Evolutionary conservation across 2,797 vertebrate species (phyloP).

Genomic region (Myotis planiceps): DNA sequence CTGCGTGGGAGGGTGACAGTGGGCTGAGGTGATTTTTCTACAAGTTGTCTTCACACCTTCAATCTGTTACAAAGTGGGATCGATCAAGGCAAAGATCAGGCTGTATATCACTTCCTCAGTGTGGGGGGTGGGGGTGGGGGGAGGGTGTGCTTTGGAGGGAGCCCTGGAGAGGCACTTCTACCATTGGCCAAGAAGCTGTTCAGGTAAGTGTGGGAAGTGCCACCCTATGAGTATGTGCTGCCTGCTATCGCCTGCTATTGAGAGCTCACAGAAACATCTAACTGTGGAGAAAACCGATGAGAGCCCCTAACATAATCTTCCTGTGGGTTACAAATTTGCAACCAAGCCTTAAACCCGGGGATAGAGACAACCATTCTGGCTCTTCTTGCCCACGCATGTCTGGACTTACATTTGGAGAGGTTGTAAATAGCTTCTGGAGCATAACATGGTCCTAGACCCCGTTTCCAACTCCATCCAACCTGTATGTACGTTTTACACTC

Average conservation of each 20-base stretch:
- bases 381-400: not conserved
- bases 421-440: not conserved
- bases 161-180: not conserved
- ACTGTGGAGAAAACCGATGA: not conserved
- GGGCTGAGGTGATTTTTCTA: not conserved
- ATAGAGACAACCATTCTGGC: not conserved
- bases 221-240: not conserved
- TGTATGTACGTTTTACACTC: not conserved
- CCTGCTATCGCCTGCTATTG: not conserved
- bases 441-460: not conserved
- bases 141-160: not conserved
- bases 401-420: not conserved
- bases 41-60: not conserved
- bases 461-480: not conserved
- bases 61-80: not conserved
- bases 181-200: not conserved
- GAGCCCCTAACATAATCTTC: not conserved
- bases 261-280: not conserved
- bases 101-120: not conserved
- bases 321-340: not conserved
- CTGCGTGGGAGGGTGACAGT: not conserved
- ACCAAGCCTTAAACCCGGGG: not conserved
- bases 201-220: not conserved
- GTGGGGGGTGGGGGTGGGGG: not conserved
- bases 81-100: not conserved